These are phyloP conservation scores for Paradoxurus hermaphroditus DNA, from an alignment of 2,113 vertebrate species.

Conservation along the genomic window DNA sequence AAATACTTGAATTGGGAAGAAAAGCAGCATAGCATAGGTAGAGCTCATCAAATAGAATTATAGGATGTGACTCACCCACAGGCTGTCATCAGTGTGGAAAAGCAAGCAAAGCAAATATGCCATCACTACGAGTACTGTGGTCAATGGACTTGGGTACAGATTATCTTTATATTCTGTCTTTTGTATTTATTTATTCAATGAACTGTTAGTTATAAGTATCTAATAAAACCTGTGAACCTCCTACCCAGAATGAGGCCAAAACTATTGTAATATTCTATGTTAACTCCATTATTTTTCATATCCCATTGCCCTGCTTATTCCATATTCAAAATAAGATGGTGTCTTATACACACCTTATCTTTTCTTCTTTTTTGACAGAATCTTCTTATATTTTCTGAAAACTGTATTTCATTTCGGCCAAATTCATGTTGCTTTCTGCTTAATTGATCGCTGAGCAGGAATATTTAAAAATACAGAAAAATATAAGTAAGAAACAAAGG, in stretches of 20 bases:
- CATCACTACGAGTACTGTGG: accelerated
- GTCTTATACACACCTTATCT: not conserved
- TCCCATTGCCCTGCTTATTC: too few relatives aligned
- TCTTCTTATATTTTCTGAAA: not conserved
- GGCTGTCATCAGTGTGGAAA: not conserved
- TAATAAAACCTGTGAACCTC: not conserved
- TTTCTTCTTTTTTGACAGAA: not conserved
- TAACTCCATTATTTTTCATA: too few relatives aligned
- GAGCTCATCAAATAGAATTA: not conserved
- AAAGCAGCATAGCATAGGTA: not conserved
- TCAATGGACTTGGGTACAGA: not conserved
- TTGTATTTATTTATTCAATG: not conserved
- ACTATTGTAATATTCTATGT: not conserved
- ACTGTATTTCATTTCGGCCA: not conserved
- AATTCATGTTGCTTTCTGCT: not conserved
- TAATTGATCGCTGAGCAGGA: not conserved
- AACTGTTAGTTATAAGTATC: not conserved
- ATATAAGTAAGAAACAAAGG: not conserved
- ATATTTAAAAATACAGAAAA: not conserved
- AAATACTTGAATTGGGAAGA: not conserved
- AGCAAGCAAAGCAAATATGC: too few relatives aligned
- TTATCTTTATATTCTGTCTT: not conserved
- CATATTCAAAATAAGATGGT: not conserved
- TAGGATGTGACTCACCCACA: not conserved
- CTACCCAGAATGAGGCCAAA: not conserved